Base-by-base conservation (phyloP, 2,888 invertebrate species). In the Parnassius apollo region DNA sequence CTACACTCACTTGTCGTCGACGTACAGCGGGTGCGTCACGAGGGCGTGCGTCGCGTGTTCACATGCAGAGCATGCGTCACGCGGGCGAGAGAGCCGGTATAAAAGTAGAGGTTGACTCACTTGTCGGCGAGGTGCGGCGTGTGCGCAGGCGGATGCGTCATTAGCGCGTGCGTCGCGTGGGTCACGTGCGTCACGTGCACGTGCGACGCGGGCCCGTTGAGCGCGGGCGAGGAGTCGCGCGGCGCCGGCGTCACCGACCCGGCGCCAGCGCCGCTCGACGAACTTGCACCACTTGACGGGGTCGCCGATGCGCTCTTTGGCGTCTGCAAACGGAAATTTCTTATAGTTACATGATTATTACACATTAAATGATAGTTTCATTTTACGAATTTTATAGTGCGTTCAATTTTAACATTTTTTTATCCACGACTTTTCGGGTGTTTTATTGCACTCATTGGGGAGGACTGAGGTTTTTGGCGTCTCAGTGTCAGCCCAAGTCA, bases 51-150 rank as follows among this genome's bases (percentile, higher is more conserved):
- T 25, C 4, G 25, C 25, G 4, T 0, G 25, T 4, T 25, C 25
- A 25, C 25, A 2, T 25, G 25, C 25, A 2, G 25, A 2, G 25
- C 25, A 2, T 25, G 25, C 25, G 25, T 25, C 25, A 25, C 25
- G 25, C 25, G 25, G 2, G 25, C 25, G 2, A 25, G 2, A 2
- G 25, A 25, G 25, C 25, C 25, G 25, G 25, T 25, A 25, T 25
- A 25, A 54, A 22, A 42, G 12, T 42, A 42, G 42, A 10, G 42
- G 1, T 54, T 2, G 35, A 71, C 81, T 69, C 3, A 89, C 89
- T 88, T 88, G 75, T 89, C 88, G 69, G 84, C 80, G 62, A 77
- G 79, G 71, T 89, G 88, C 66, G 50, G 59, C 72, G 53, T 53
- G 66, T 76, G 84, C 65, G 71, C 74, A 62, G 74, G 59, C 60